Evolutionary conservation across 2,888 invertebrate genomes (phyloP), one percentile per base, ranked within the genome.

Genomic region (Colletes collaris): DNA sequence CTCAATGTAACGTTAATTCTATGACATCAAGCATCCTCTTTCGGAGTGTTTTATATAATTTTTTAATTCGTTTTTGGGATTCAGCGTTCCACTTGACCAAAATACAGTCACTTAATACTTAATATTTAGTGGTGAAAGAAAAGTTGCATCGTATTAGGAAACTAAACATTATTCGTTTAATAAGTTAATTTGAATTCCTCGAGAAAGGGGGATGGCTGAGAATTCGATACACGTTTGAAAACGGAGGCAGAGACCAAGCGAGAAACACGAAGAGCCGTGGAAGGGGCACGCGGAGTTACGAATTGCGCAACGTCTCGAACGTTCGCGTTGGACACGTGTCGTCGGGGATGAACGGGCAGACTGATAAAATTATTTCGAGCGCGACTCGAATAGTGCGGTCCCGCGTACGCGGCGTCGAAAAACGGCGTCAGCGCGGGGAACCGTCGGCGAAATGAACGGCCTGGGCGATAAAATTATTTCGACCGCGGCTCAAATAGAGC

Each of bases 391-490:
- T 64, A 79, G 27, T 27, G 27, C 27, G 27, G 1, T 27, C 52
- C 50, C 68, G 46, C 11, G 55, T 50, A 59, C 56, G 27, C 16
- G 35, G 27, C 37, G 53, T 52, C 49, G 67, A 77, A 76, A 77
- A 84, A 76, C 56, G 56, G 40, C 66, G 53, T 44, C 60, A 56
- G 53, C 60, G 49, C 49, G 56, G 68, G 66, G 65, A 55, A 49
- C 53, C 70, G 64, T 55, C 68, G 73, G 52, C 75, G 86, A 79
- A 84, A 86, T 67, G 78, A 79, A 86, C 78, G 78, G 70, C 73
- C 65, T 46, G 58, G 35, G 80, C 85, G 82, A 85, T 87, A 81
- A 87, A 86, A 85, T 87, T 86, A 88, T 89, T 89, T 86, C 87
- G 82, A 85, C 78, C 72, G 77, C 82, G 82, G 82, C 76, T 85